A percentile compares a stretch with the other conserved stretches of the same genome.
phyloP scores from a whole-genome alignment of 2,113 vertebrate species.

The Brachypodius melanocephalos region DNA sequence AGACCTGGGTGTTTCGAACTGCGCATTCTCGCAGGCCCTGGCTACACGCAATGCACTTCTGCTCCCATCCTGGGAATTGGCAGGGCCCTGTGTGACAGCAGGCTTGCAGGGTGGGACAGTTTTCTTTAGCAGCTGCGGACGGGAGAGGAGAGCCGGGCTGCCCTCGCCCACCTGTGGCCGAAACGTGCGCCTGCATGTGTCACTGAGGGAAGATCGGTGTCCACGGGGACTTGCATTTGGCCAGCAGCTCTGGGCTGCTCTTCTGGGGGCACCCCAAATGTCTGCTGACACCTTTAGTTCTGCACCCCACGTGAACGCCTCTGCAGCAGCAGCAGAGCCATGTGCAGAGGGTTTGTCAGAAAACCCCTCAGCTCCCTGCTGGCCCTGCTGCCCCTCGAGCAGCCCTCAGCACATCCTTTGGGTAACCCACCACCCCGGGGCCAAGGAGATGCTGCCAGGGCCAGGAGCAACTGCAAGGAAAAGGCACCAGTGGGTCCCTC shows the following conservation, averaged over 20 bases:
- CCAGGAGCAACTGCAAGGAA: background rate
- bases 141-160: background rate
- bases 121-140: background rate
- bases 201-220: fast-evolving
- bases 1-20: background rate
- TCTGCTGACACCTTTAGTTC: background rate
- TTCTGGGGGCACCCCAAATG: background rate
- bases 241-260: background rate
- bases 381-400: background rate
- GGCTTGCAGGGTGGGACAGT: background rate
- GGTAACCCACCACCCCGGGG: fast-evolving
- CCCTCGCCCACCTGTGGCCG: fast-evolving
- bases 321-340: background rate
- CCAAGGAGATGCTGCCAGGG: background rate
- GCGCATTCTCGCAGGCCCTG: fast-evolving
- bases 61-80: background rate
- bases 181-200: fast-evolving
- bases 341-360: fast-evolving
- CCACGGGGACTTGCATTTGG: background rate
- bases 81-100: background rate
- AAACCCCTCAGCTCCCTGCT: background rate
- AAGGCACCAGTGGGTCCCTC: background rate
- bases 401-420: background rate
- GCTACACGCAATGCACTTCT: background rate
- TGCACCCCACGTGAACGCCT: fast-evolving